phyloP scores from a whole-genome alignment of 2,888 invertebrate species.

The Cerastis leucographa region DNA sequence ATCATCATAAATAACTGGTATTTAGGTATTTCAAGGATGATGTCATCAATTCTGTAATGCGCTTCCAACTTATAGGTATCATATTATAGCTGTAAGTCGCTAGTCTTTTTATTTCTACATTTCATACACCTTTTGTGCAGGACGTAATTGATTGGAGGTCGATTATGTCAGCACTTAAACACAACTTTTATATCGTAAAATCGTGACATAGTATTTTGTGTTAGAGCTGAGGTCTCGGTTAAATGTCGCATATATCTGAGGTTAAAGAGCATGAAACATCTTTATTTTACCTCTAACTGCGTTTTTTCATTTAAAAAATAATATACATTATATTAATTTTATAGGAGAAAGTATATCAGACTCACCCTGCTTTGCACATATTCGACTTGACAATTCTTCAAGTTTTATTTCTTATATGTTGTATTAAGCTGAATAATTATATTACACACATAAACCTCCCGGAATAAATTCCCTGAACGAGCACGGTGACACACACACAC shows the following conservation, averaged over 20 bases:
- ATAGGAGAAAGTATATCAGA: not conserved
- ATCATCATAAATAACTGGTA: constrained; percentile 1
- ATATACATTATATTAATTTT: not conserved
- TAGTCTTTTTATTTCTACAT: not conserved
- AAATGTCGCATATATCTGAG: not conserved
- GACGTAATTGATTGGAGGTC: not conserved
- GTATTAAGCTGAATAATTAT: not conserved
- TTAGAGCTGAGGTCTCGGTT: not conserved
- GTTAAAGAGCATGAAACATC: not conserved
- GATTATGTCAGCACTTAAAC: not conserved
- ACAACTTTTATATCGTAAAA: not conserved
- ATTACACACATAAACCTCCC: not conserved
- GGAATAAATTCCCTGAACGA: not conserved
- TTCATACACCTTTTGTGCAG: not conserved
- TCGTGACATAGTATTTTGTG: not conserved
- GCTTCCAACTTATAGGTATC: not conserved
- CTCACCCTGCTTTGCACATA: not conserved
- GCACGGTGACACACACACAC: not conserved
- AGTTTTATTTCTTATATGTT: not conserved
- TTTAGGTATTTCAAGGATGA: not conserved
- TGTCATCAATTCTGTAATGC: not conserved
- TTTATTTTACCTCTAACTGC: not conserved
- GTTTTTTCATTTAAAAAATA: too few species aligned
- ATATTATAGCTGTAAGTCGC: not conserved
- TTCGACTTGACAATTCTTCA: not conserved